These are phyloP conservation scores for Lipotes vexillifer DNA, from an alignment of 2,113 vertebrate genomes.

Conservation along the genomic window DNA sequence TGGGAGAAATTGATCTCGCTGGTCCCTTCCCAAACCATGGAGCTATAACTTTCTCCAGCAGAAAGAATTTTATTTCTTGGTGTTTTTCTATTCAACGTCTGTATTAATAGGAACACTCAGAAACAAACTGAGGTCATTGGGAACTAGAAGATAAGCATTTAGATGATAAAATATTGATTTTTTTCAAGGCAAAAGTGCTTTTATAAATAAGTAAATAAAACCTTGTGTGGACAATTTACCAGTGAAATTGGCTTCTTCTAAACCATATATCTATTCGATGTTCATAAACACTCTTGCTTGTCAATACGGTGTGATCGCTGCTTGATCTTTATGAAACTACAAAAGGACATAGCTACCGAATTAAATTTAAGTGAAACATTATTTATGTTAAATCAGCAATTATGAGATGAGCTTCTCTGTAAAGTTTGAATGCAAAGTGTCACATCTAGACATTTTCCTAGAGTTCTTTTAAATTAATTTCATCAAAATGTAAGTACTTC, in stretches of 20 bases:
- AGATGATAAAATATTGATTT: slow-evolving; percentile 76
- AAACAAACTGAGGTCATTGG: slow-evolving; percentile 70
- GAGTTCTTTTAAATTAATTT: background rate
- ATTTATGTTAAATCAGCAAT: slow-evolving; percentile 41
- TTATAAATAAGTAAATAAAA: slow-evolving; percentile 71
- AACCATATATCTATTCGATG: slow-evolving; percentile 65
- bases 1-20: background rate
- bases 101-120: slow-evolving; percentile 58
- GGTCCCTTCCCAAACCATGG: background rate
- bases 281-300: slow-evolving; percentile 71
- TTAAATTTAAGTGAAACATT: slow-evolving; percentile 53
- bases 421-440: background rate
- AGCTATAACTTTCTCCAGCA: background rate
- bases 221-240: slow-evolving; percentile 68
- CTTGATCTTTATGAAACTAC: slow-evolving; percentile 64
- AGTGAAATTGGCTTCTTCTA: slow-evolving; percentile 65
- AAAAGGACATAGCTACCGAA: slow-evolving; percentile 7
- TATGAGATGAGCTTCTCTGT: background rate
- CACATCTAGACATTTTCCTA: background rate
- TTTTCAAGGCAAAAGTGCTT: slow-evolving; percentile 65
- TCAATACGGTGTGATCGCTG: slow-evolving; percentile 52
- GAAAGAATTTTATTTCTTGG: background rate
- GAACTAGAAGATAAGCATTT: slow-evolving; percentile 68
- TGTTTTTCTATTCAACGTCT: slow-evolving; percentile 51
- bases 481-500: background rate